Evolutionary conservation across 2,888 invertebrate species (phyloP), one percentile per base, ranked within the genome.

Genomic region (Sepiola atlantica): DNA sequence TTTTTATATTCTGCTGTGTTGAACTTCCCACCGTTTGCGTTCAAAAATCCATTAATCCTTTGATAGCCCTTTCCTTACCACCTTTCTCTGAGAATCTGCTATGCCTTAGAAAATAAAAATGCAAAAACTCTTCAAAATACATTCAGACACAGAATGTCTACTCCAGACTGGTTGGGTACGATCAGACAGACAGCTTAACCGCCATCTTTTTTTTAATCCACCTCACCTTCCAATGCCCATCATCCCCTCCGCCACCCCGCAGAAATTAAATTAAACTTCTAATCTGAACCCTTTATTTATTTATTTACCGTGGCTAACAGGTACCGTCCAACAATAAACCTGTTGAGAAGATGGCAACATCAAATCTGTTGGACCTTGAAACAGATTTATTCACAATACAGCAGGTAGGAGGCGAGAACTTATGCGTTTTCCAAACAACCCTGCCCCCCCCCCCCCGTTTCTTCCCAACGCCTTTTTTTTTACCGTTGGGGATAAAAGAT

Each of bases 351-450:
- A 95, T 95, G 35, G 95, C 94, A 35, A 96, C 95, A 61, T 95
- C 95, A 35, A 96, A 96, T 93, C 95, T 96, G 45, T 95, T 96
- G 28, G 96, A 96, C 94, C 95, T 96, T 55, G 96, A 96, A 94
- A 96, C 95, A 94, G 96, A 96, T 93, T 95, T 96, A 92, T 96
- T 96, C 92, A 96, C 95, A 93, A 96, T 96, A 94, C 96, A 95
- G 94, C 94, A 95, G 95, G 96, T 96, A 94, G 92, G 92, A 92
- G 45, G 45, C 45, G n/a, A 45, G 35, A 92, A 54, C 28, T 54
- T 45, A 8, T 92, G 92, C 45, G 54, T 55, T n/a, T 55, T 45
- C n/a, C 18, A 92, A 16, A n/a, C 16, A 24, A 32, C 18, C 35
- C 35, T 28, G 3, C 32, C 90, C 35, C 35, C 90, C 10, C n/a